Conservation (phyloP, 2,888 invertebrate genomes). For the Orthonevra nobilis region DNA sequence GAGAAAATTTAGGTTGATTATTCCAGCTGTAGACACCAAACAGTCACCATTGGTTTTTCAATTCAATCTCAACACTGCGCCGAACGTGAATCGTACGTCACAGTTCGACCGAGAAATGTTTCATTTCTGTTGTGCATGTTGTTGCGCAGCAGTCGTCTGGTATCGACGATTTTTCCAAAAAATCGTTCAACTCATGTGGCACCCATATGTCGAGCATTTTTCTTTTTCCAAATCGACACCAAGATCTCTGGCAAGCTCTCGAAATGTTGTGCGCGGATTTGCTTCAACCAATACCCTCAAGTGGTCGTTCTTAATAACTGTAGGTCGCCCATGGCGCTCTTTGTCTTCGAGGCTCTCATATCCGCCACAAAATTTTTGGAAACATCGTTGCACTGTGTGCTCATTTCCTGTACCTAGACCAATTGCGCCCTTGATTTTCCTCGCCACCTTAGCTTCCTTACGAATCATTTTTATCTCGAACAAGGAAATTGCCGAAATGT, state of each 20-base stretch:
- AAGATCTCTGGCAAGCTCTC: not conserved
- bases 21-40: too few species aligned
- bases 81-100: not conserved
- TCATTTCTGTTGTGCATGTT: not conserved
- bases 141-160: not conserved
- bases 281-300: not conserved
- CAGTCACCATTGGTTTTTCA: too few species aligned
- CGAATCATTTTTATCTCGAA: too few species aligned
- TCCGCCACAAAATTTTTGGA: constrained; percentile 2
- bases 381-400: not conserved
- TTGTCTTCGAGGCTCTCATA: constrained; percentile 11
- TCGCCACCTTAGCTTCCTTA: too few species aligned
- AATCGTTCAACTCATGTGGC: not conserved
- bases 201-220: not conserved
- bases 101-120: not conserved
- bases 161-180: not conserved
- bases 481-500: too few species aligned
- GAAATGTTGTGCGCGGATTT: not conserved
- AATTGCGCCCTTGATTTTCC: too few species aligned
- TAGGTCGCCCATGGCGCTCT: constrained; percentile 1
- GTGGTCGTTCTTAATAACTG: not conserved
- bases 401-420: not conserved
- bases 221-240: not conserved
- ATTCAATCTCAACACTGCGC: too few species aligned
- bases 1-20: too few species aligned